Evolutionary conservation across 2,888 invertebrate genomes (phyloP), one percentile per base, ranked within the genome.

Genomic region (Hofmannophila pseudospretella): DNA sequence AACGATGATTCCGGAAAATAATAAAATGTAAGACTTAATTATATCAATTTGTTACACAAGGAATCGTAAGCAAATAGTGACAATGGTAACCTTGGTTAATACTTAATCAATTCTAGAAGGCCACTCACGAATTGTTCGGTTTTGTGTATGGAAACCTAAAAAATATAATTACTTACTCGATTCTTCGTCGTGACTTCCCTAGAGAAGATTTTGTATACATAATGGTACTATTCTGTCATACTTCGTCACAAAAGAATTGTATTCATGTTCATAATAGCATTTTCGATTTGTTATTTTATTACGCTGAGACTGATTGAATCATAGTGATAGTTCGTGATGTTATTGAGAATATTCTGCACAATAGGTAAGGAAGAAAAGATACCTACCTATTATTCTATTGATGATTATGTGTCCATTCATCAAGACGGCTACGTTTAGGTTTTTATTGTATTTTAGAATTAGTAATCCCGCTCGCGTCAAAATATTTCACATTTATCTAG

Each of bases 161-260:
- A 47, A 54, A 52, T 7, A 23, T n/a, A 23, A 23, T n/a, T n/a
- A 23, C 23, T 23, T 16, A 16, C 16, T 4, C 47, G 50, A 60
- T 58, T 16, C n/a, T n/a, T n/a, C 7, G 16, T 53, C 61, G 63
- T 67, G 61, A 63, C 58, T 68, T 69, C 66, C 63, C 52, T 41
- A 42, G n/a, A n/a, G n/a, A 37, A 38, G 36, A 42, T 25, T 33
- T n/a, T 33, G 23, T 3, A 7, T 13, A 13, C 25, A 33, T 25
- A 33, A 33, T 25, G 26, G 5, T 9, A 10, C 9, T 11, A 20
- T 10, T 23, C n/a, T 22, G 5, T 32, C 32, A 7, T 8, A 4
- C 4, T 20, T 19, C 20, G 20, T 19, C 10, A 11, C 11, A 8
- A 20, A 16, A 9, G 14, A 5, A 16, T 16, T 14, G 30, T 30